A percentile compares a stretch with the other conserved stretches of the same genome.
Conservation (phyloP, 1,140 invertebrate species). For the Heliconius congener region DNA sequence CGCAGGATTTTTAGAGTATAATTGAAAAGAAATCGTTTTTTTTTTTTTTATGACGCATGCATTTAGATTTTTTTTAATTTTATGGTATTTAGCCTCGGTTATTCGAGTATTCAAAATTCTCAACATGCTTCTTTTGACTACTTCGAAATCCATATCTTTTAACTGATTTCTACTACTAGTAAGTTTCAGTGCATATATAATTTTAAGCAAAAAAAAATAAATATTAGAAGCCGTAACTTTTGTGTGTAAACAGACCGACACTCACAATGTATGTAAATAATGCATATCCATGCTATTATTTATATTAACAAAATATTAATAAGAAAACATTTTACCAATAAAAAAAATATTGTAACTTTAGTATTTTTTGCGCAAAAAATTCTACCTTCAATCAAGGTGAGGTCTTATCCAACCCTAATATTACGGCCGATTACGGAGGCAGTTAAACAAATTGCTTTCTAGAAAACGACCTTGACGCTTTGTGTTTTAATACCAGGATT, state of each 20-base stretch:
- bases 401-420: constrained; percentile 30
- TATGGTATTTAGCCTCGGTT: no score
- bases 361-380: neutral
- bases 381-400: constrained; percentile 21
- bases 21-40: no score
- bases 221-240: no score
- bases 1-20: neutral
- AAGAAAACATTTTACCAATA: neutral
- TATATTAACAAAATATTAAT: neutral
- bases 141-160: no score
- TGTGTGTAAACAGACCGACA: no score
- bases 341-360: neutral
- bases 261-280: no score
- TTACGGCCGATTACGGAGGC: constrained; percentile 39
- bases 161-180: no score
- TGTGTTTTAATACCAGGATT: constrained; percentile 29
- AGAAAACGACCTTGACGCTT: constrained; percentile 35
- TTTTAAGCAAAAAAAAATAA: no score
- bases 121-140: no score
- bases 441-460: constrained; percentile 44
- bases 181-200: no score
- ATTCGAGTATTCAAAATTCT: no score
- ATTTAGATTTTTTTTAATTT: no score
- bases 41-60: neutral
- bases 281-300: neutral